Conservation (phyloP, 2,797 vertebrate species). For the Chaetodon trifasciatus region DNA sequence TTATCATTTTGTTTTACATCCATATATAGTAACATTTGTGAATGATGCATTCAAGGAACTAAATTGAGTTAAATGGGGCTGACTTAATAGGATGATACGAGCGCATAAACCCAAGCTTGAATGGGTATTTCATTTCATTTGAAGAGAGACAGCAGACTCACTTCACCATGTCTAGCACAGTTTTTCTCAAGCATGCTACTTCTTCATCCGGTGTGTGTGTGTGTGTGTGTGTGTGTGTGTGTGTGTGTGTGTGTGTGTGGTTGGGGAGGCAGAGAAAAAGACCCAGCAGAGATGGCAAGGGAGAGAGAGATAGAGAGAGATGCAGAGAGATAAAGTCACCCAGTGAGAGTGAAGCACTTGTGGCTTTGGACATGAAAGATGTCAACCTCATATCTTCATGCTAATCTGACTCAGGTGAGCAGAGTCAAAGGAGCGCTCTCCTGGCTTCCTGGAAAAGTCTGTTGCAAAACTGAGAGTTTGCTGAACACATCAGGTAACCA, state of each 20-base stretch:
- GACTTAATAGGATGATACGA: background rate
- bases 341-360: slow-evolving; percentile 71
- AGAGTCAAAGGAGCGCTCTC: slow-evolving; percentile 54
- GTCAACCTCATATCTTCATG: slow-evolving; percentile 53
- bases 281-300: slow-evolving; percentile 7
- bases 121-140: background rate
- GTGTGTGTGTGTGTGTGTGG: slow-evolving; percentile 25
- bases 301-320: slow-evolving; percentile 6
- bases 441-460: slow-evolving; percentile 76
- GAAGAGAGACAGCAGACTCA: slow-evolving; percentile 17
- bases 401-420: slow-evolving; percentile 78
- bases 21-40: background rate
- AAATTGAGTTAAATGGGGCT: background rate
- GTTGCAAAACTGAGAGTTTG: slow-evolving; percentile 48
- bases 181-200: slow-evolving; percentile 21
- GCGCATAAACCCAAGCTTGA: background rate
- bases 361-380: slow-evolving; percentile 62
- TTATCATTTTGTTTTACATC: background rate
- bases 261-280: background rate
- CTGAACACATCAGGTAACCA: slow-evolving; percentile 63
- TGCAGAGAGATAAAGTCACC: slow-evolving; percentile 28
- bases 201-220: slow-evolving; percentile 29
- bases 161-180: background rate
- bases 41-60: background rate
- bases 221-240: slow-evolving; percentile 30